Evolutionary conservation across 2,797 vertebrate species (phyloP).

Genomic region (Silurus lanzhouensis): DNA sequence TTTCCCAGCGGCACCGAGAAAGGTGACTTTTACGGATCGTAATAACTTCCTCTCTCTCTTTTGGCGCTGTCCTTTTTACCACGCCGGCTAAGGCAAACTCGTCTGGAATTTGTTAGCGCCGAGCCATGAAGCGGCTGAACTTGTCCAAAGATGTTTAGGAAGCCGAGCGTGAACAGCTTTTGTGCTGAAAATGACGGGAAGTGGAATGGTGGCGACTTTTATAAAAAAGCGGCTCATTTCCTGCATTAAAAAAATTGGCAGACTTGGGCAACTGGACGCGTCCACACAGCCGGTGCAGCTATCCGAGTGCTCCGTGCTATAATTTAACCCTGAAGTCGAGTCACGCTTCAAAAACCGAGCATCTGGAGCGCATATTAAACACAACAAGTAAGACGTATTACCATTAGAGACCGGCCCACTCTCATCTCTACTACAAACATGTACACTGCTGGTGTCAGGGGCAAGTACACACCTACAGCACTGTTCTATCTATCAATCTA

Average conservation of each 20-base stretch:
- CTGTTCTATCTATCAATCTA: background rate
- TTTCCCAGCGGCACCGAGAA: slow-evolving; percentile 30
- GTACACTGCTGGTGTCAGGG: background rate
- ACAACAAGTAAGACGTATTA: background rate
- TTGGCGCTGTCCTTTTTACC: slow-evolving; percentile 5
- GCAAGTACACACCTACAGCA: background rate
- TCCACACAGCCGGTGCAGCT: too few relatives aligned
- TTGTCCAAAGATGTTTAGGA: slow-evolving; percentile 37
- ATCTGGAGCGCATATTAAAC: slow-evolving; percentile 14
- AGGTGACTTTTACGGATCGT: slow-evolving; percentile 53
- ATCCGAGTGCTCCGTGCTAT: background rate
- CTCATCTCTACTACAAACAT: background rate
- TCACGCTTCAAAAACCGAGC: background rate
- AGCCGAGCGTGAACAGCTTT: slow-evolving; percentile 35
- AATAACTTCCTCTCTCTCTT: slow-evolving; percentile 26
- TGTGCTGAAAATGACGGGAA: slow-evolving; percentile 30
- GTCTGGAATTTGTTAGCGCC: slow-evolving; percentile 28
- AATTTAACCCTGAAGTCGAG: background rate
- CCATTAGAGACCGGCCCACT: too few relatives aligned
- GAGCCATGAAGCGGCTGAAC: slow-evolving; percentile 33
- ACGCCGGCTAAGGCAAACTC: background rate
- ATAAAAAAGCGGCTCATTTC: slow-evolving; percentile 40
- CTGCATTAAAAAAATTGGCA: slow-evolving; percentile 4
- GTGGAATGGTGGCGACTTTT: slow-evolving; percentile 21
- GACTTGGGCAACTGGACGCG: background rate